Base-by-base conservation (phyloP, 2,888 invertebrate genomes). In the Hemistola chrysoprasaria region DNA sequence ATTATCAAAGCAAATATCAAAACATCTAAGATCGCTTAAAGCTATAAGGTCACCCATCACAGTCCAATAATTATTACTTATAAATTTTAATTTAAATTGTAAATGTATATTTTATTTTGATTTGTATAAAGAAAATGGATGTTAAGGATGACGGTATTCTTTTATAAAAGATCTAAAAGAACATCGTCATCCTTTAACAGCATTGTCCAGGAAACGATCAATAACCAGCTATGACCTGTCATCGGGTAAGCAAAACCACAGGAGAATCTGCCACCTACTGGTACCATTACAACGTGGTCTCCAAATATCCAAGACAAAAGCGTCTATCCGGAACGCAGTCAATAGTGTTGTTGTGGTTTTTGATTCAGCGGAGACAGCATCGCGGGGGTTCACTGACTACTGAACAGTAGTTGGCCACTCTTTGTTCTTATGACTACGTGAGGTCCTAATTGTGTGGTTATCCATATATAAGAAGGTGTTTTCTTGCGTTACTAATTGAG, bases 251-350 rank as follows among this genome's bases (percentile, higher is more conserved):
- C 41, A 45, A 48, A 53, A 52, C 47, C 48, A 48, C 52, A 53
- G 53, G 10, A 21, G 47, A 47, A 63, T 63, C 69, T 44, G 59
- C 86, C 85, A 78, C 85, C 86, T 80, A 85, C 78, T 74, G 78
- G 68, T 75, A 76, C 71, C 74, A 85, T 87, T 65, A 87, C 82
- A 77, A 71, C 78, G 73, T 76, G 81, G 84, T 81, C 59, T 71
- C 83, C 82, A 84, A 85, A 56, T 31, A 27, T 37, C 24, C 4
- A n/a, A 32, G 32, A 24, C 16, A 32, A 11, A 32, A 29, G 8
- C 2, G 8, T 50, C 55, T 56, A 56, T 65, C 52, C 49, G 52
- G 53, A 56, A 56, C 55, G 39, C 41, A 37, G 50, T 73, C 65
- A 74, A 76, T 76, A 70, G 71, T 59, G 61, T 65, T 82, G 78